Base-by-base conservation (phyloP, 2,797 vertebrate species). In the Epinephelus awoara region DNA sequence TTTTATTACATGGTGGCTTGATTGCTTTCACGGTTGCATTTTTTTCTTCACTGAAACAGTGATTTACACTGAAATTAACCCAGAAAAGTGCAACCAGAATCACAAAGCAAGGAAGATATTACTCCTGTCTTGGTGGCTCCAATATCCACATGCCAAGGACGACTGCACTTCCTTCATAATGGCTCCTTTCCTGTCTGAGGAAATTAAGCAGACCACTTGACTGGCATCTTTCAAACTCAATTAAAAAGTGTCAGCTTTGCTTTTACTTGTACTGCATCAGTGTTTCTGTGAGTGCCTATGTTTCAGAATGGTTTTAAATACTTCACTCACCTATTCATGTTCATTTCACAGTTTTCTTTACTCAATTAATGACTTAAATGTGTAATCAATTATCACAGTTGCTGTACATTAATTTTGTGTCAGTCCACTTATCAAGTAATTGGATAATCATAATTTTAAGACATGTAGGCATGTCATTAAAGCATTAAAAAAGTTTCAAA, bases 131-230 rank as follows among this genome's bases (percentile, higher is more conserved):
- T 55, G 8, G 52, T 55, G 50, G 40, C 63, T 72, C 55, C 25
- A 77, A 67, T 59, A 72, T 69, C 27, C 40, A 71, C 27, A 72
- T 52, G 49, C 50, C n/a, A 59, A 23, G 51, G 52, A 67, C 4
- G 6, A 46, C 47, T 70, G 29, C 10, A 15, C 17, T 75, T 55
- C 78, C 25, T 57, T 62, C 19, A 64, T 75, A 69, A 77, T 55
- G 51, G 54, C 12, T 69, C 47, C 47, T 70, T 74, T 82, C 27
- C 65, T 67, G 56, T 68, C n/a, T 52, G 62, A 85, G 65, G 69
- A 81, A 83, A 82, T 77, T 38, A 77, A 67, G 27, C 13, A 68
- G 71, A 40, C 18, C 27, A 47, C 63, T 50, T 54, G n/a, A 87
- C 57, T 38, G 4, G 34, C 56, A 76, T 81, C 67, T 72, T 77